Evolutionary conservation across 2,888 invertebrate species (phyloP).

Genomic region (Ditylenchus weischeri): DNA sequence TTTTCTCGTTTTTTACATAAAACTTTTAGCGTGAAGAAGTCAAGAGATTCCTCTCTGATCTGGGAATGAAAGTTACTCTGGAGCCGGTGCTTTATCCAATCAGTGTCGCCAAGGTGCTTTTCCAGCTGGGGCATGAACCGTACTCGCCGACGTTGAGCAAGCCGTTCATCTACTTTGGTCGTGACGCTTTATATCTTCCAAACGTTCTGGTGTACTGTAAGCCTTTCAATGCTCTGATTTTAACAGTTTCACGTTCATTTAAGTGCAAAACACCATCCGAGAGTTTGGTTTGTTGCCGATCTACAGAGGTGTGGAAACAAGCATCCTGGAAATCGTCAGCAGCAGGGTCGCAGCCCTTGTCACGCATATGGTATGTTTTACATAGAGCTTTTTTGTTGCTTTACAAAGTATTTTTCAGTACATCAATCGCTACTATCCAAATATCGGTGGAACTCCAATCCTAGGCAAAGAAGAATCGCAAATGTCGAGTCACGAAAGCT

Average conservation of each 20-base stretch:
- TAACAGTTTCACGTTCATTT: conserved; percentile 17
- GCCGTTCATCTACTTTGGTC: conserved; percentile 45
- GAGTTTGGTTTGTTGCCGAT: conserved; percentile 42
- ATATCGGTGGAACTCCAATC: conserved; percentile 47
- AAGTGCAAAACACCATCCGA: conserved; percentile 45
- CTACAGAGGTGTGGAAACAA: conserved; percentile 53
- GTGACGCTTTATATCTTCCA: conserved; percentile 55
- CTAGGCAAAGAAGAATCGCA: conserved; percentile 43
- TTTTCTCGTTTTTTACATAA: too few species aligned
- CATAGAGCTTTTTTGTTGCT: too few species aligned
- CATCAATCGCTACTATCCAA: conserved; percentile 50
- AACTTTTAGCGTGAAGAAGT: too few species aligned
- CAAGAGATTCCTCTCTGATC: too few species aligned
- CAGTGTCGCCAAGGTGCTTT: conserved; percentile 45
- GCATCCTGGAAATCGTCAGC: conserved; percentile 34
- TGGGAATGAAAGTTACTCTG: conserved; percentile 28
- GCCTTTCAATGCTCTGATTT: conserved; percentile 18
- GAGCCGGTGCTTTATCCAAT: conserved; percentile 46
- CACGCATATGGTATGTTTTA: conserved; percentile 23
- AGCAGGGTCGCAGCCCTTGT: conserved; percentile 34
- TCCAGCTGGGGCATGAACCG: conserved; percentile 56
- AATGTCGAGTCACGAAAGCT: conserved; percentile 41
- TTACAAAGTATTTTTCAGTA: conserved; percentile 42
- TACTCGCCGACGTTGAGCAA: conserved; percentile 54
- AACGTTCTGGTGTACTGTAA: conserved; percentile 54